Conservation (phyloP, 2,888 invertebrate genomes). For the Eretmocerus hayati region DNA sequence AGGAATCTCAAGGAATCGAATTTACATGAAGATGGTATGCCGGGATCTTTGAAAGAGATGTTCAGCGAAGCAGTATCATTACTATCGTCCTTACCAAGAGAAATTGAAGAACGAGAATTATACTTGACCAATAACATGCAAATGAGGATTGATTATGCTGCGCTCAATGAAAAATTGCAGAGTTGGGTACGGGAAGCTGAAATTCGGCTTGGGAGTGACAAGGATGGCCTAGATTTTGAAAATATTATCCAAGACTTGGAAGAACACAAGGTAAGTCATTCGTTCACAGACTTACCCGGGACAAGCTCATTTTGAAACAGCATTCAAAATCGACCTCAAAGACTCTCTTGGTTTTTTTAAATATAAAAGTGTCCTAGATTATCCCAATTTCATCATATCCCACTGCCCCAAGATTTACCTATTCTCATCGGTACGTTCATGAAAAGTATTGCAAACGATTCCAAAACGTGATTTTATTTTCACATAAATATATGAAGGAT, state of each 20-base stretch:
- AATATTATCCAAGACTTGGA: slow-evolving; percentile 76
- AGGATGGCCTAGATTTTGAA: slow-evolving; percentile 82
- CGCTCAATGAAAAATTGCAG: slow-evolving; percentile 69
- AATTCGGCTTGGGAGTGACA: slow-evolving; percentile 66
- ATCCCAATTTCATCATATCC: too few relatives aligned
- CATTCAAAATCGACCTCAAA: not conserved
- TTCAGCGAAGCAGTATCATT: slow-evolving; percentile 77
- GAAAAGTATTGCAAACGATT: too few relatives aligned
- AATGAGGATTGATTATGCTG: slow-evolving; percentile 68
- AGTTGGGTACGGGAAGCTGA: slow-evolving; percentile 81
- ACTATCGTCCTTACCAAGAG: slow-evolving; percentile 68
- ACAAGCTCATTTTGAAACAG: not conserved
- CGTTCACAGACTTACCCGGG: too few relatives aligned
- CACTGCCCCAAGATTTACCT: too few relatives aligned
- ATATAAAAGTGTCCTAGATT: too few relatives aligned
- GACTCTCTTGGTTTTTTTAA: not conserved
- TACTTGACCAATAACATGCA: slow-evolving; percentile 74
- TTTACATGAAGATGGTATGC: slow-evolving; percentile 70
- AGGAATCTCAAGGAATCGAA: slow-evolving; percentile 64
- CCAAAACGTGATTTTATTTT: too few relatives aligned
- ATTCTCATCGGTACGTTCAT: too few relatives aligned
- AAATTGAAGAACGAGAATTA: slow-evolving; percentile 71
- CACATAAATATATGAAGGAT: too few relatives aligned
- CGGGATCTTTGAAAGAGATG: slow-evolving; percentile 74
- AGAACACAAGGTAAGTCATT: slow-evolving; percentile 63